Evolutionary conservation across 2,113 vertebrate genomes (phyloP), one percentile per base, ranked within the genome.

Genomic region (Caranx ignobilis): DNA sequence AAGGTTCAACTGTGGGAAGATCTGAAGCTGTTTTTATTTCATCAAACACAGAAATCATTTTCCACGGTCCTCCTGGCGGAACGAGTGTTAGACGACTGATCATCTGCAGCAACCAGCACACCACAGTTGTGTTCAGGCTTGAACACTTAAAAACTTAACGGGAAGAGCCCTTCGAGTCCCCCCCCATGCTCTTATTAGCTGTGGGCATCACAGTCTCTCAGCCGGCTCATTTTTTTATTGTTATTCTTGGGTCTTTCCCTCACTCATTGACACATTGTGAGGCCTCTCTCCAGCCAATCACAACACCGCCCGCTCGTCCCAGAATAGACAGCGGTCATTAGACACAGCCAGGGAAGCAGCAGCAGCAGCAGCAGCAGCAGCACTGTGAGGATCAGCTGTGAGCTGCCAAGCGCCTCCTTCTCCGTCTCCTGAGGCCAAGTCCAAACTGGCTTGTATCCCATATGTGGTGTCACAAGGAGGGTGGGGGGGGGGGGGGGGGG

Each of bases 321-420:
- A 86, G 85, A 89, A 88, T 81, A 89, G 71, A 67, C 65, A 0
- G 62, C 34, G 2, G 45, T 61, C 64, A 82, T 84, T 81, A 79
- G 79, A 70, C 43, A 9, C 39, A 26, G 39, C n/a, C 21, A 50
- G 74, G 63, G 50, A 76, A 76, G 56, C n/a, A n/a, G n/a, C n/a
- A n/a, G n/a, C n/a, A n/a, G n/a, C n/a, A n/a, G 26, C 26, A 26
- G 26, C 26, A 26, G 45, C 74, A 31, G 79, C 59, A 19, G 54
- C n/a, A 56, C 67, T 81, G 76, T 82, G 75, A 81, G 85, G 87
- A 88, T 86, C 88, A 91, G 87, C 88, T 91, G 85, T 89, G 82
- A 78, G 43, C 66, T 80, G 67, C 75, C 47, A 16, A 64, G 50
- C 39, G 1, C 54, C 15, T 71, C 59, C 41, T 45, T 18, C 68